A percentile compares a stretch with the other conserved stretches of the same genome.
Conservation (phyloP, 2,113 vertebrate species). For the Gobio gobio region DNA sequence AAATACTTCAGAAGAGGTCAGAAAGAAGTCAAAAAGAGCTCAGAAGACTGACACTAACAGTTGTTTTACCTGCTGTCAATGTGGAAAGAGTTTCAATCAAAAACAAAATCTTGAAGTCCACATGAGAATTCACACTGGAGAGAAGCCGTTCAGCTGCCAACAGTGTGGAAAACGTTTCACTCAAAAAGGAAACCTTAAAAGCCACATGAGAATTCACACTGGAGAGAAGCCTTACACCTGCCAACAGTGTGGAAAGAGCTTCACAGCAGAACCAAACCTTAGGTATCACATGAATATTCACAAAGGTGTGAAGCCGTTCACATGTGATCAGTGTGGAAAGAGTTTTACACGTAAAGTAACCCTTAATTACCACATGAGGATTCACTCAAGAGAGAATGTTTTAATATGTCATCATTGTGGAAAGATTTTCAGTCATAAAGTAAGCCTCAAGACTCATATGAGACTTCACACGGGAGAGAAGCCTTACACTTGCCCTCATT, state of each 20-base stretch:
- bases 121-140: constrained; percentile 5
- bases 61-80: not conserved
- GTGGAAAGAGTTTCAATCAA: constrained; percentile 21
- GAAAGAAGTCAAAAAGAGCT: not conserved
- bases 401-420: constrained; percentile 1
- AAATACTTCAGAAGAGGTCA: not conserved
- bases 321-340: constrained; percentile 16
- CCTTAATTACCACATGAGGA: constrained; percentile 6
- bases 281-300: constrained; percentile 20
- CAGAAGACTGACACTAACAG: not conserved
- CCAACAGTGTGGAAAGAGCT: constrained; percentile 3
- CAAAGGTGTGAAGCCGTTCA: not conserved
- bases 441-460: constrained; percentile 26
- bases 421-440: constrained; percentile 12
- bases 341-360: constrained; percentile 16
- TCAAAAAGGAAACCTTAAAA: constrained; percentile 16
- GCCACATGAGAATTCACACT: constrained; percentile 2
- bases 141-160: constrained; percentile 5
- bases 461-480: constrained; percentile 18
- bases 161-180: constrained; percentile 19
- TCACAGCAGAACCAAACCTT: constrained; percentile 14
- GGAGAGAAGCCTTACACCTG: constrained; percentile 3
- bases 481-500: not conserved
- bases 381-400: not conserved
- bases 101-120: constrained; percentile 22